Evolutionary conservation across 1,140 invertebrate species (phyloP).

Genomic region (Platorchestia sp.): DNA sequence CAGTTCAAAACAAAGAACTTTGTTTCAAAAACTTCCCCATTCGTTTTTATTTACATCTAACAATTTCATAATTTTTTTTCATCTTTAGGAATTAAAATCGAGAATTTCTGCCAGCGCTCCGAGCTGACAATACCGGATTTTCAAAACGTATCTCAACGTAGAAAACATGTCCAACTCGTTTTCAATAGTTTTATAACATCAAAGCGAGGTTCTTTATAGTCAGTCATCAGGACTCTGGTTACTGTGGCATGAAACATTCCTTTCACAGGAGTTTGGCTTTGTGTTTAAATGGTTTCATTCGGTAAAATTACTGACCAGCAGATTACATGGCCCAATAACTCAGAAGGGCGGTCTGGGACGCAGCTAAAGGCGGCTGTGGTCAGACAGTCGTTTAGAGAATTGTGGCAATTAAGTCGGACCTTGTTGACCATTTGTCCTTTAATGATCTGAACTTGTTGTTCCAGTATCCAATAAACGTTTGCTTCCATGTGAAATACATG

Average conservation of each 20-base stretch:
- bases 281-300: slow-evolving; percentile 35
- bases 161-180: neutral
- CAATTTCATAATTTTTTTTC: neutral
- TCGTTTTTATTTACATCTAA: neutral
- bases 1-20: neutral
- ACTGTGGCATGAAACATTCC: neutral
- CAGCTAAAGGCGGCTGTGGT: slow-evolving; percentile 2
- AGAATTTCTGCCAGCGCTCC: neutral
- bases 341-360: neutral
- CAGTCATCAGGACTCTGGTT: neutral
- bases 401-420: slow-evolving; percentile 51
- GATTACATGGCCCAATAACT: slow-evolving; percentile 43
- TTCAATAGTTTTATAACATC: neutral
- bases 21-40: neutral
- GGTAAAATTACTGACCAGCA: slow-evolving; percentile 22
- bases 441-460: slow-evolving; percentile 50
- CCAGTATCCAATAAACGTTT: slow-evolving; percentile 5
- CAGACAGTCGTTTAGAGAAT: slow-evolving; percentile 49
- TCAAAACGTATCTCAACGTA: neutral
- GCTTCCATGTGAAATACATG: neutral
- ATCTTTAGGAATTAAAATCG: neutral
- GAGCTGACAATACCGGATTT: neutral
- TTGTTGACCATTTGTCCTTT: slow-evolving; percentile 46
- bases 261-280: neutral
- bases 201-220: neutral